Evolutionary conservation across 2,888 invertebrate species (phyloP).

Genomic region (Tinea pellionella): DNA sequence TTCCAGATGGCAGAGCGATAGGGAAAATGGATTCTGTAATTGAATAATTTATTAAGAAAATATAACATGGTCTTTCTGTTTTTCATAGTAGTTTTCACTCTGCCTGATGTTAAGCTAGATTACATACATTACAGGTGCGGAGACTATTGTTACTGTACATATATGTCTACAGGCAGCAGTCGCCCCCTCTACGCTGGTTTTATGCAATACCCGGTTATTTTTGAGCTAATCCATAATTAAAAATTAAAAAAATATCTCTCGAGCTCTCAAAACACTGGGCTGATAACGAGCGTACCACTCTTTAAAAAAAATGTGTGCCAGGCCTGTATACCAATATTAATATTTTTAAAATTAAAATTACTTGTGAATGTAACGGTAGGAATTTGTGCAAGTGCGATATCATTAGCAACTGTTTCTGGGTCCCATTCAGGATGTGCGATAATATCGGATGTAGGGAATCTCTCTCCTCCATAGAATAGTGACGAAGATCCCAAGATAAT

Average conservation of each 20-base stretch:
- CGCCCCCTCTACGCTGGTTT: too few species aligned
- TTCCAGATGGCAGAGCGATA: slow-evolving; percentile 27
- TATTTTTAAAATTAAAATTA: background rate
- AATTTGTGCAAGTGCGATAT: slow-evolving; percentile 28
- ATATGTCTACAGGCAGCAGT: too few species aligned
- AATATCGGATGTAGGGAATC: slow-evolving; percentile 15
- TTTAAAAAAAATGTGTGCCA: too few species aligned
- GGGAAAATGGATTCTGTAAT: slow-evolving; percentile 24
- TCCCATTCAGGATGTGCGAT: slow-evolving; percentile 24
- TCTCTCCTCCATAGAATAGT: slow-evolving; percentile 17
- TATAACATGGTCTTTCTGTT: background rate
- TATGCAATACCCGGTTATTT: too few species aligned
- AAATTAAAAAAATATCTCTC: too few species aligned
- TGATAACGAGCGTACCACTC: too few species aligned
- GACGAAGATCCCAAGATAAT: slow-evolving; percentile 18
- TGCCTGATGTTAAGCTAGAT: too few species aligned
- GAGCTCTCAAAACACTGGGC: too few species aligned
- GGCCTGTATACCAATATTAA: too few species aligned
- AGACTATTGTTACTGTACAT: too few species aligned
- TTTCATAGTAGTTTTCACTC: background rate
- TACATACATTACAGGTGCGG: too few species aligned
- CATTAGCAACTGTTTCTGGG: slow-evolving; percentile 29
- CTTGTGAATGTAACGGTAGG: background rate
- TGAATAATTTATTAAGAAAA: background rate
- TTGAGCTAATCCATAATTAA: too few species aligned